Evolutionary conservation across 2,797 vertebrate genomes (phyloP), one percentile per base, ranked within the genome.

Genomic region (Coluber constrictor): DNA sequence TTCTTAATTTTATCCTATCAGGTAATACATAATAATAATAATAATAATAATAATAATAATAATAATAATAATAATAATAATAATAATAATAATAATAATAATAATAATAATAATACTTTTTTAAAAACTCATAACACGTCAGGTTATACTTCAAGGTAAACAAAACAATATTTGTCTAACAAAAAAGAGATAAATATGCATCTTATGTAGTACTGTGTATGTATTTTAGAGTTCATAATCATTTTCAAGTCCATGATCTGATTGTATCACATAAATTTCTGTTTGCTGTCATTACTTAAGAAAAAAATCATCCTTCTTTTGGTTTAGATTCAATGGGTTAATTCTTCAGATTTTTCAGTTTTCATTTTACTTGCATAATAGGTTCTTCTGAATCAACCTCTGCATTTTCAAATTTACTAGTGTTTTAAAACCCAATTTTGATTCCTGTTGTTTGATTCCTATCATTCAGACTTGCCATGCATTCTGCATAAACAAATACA

Each of bases 1-100:
- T 79, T n/a, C 10, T 5, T 54, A 4, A 60, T 88, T 15, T 51
- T 43, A 94, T 92, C 91, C 43, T 90, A 92, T n/a, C 92, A 79
- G 11, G 74, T 37, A 92, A 87, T 87, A 51, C 27, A 51, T 2
- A 27, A 66, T 43, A 43, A 56, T 57, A 56, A 56, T 56, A 57
- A 56, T 56, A 56, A 55, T n/a, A n/a, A n/a, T n/a, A n/a, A n/a
- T n/a, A n/a, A n/a, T n/a, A n/a, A n/a, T n/a, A n/a, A n/a, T n/a
- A n/a, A n/a, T n/a, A n/a, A n/a, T n/a, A n/a, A n/a, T n/a, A n/a
- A n/a, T n/a, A n/a, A n/a, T n/a, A n/a, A n/a, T n/a, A n/a, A n/a
- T n/a, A n/a, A n/a, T n/a, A n/a, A n/a, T n/a, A n/a, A n/a, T n/a
- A n/a, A n/a, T n/a, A n/a, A n/a, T n/a, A n/a, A n/a, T n/a, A n/a